These are phyloP conservation scores for Urocitellus parryii DNA, from an alignment of 2,113 vertebrate species.

Conservation along the genomic window DNA sequence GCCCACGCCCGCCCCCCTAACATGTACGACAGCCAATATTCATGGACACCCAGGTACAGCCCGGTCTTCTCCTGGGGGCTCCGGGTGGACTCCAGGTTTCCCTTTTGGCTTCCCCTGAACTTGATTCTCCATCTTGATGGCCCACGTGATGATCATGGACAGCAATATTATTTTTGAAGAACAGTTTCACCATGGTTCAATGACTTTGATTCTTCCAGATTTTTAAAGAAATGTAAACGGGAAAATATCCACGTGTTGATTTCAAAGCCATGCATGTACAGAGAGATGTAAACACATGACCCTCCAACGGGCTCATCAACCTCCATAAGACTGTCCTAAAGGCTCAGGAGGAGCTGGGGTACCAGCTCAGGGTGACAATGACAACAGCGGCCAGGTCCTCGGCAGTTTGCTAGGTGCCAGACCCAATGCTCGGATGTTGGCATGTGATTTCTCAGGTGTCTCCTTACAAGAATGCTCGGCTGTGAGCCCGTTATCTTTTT, in stretches of 20 bases:
- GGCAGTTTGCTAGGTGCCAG: not conserved
- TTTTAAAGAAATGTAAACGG: conserved; percentile 64
- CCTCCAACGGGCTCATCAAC: conserved; percentile 31
- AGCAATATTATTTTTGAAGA: conserved; percentile 46
- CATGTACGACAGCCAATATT: not conserved
- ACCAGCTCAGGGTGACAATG: too few relatives aligned
- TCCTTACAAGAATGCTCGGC: not conserved
- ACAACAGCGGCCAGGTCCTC: not conserved
- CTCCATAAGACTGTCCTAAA: conserved; percentile 12
- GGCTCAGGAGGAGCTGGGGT: not conserved
- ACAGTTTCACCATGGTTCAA: conserved; percentile 54
- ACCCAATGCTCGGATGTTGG: not conserved
- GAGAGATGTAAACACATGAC: conserved; percentile 52
- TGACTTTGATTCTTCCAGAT: conserved; percentile 60
- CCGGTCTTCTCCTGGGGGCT: too few relatives aligned
- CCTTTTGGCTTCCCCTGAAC: not conserved
- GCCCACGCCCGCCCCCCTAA: not conserved
- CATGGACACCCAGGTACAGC: not conserved
- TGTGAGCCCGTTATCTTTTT: not conserved
- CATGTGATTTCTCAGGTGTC: not conserved
- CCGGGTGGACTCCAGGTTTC: not conserved
- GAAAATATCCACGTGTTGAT: conserved; percentile 51
- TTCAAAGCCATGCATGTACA: conserved; percentile 37
- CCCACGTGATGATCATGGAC: conserved; percentile 63
- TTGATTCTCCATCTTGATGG: conserved; percentile 19